These are phyloP conservation scores for Barypeithes pellucidus DNA, from an alignment of 2,888 invertebrate species.

Conservation along the genomic window DNA sequence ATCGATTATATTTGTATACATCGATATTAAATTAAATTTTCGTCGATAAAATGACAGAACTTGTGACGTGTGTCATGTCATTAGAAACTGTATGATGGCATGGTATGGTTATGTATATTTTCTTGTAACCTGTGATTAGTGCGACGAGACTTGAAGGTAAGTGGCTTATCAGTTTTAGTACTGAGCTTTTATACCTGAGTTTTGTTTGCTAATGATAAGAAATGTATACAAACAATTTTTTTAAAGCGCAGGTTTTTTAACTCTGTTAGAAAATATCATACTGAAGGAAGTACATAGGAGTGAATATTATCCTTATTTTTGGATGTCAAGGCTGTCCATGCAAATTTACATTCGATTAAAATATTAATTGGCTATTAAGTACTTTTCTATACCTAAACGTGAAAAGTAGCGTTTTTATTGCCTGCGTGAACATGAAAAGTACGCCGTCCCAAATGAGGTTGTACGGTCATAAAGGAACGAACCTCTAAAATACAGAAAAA, in stretches of 20 bases:
- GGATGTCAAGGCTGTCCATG: conserved; percentile 52
- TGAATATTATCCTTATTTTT: conserved; percentile 48
- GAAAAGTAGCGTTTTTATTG: background rate
- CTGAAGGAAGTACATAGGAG: conserved; percentile 38
- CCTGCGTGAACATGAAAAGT: background rate
- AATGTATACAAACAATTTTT: conserved; percentile 21
- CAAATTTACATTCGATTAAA: conserved; percentile 42
- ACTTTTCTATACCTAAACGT: background rate
- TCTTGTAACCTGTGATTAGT: conserved; percentile 61
- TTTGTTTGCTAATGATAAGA: conserved; percentile 39
- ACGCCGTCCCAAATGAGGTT: background rate
- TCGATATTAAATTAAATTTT: conserved; percentile 10
- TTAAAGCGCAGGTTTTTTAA: conserved; percentile 45
- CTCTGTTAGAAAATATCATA: background rate
- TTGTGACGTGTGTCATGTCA: conserved; percentile 61
- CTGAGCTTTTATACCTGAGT: conserved; percentile 35
- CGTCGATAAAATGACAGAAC: conserved; percentile 22
- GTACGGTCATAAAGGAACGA: no score
- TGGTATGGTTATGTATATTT: conserved; percentile 61
- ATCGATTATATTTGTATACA: background rate
- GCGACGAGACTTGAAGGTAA: conserved; percentile 63
- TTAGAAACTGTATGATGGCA: conserved; percentile 59
- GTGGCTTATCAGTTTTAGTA: conserved; percentile 54
- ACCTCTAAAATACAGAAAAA: background rate
- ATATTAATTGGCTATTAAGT: conserved; percentile 17